A percentile compares a stretch with the other conserved stretches of the same genome.
phyloP scores from a whole-genome alignment of 1,140 invertebrate genomes.

The Drosophila lini region DNA sequence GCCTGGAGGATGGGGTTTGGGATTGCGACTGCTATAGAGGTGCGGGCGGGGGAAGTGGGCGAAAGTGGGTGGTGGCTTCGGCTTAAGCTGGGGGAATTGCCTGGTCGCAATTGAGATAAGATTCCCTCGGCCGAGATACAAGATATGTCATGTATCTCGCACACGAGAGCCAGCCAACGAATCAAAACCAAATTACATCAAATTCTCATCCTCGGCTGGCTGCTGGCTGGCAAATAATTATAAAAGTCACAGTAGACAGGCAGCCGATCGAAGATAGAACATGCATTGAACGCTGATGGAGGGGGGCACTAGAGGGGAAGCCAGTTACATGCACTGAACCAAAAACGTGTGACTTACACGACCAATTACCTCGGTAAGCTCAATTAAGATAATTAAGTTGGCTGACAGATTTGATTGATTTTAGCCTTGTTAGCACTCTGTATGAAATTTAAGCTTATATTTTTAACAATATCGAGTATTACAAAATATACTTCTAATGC shows the following conservation, averaged over 20 bases:
- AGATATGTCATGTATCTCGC: conserved; percentile 82
- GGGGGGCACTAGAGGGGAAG: not conserved
- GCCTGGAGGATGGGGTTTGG: conserved; percentile 11
- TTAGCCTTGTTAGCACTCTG: not conserved
- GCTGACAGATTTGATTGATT: not conserved
- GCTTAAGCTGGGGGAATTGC: conserved; percentile 56
- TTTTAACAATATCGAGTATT: not conserved
- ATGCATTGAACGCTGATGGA: conserved; percentile 55
- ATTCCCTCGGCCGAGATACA: conserved; percentile 72
- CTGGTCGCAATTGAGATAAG: conserved; percentile 81
- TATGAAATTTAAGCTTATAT: no score
- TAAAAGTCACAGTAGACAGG: conserved; percentile 66
- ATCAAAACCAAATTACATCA: conserved; percentile 79
- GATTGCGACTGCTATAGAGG: not conserved
- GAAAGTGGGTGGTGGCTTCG: conserved; percentile 42
- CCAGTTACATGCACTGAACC: conserved; percentile 9
- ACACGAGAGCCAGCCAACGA: conserved; percentile 39
- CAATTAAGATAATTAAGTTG: conserved; percentile 2
- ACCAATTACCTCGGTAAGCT: not conserved
- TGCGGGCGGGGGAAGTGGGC: conserved; percentile 13
- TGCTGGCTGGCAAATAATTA: conserved; percentile 73
- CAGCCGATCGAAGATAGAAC: conserved; percentile 78
- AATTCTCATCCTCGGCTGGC: conserved; percentile 57
- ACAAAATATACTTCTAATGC: not conserved
- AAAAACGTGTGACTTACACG: conserved; percentile 6